Percentiles rank a stretch among this genome's conserved stretches.
phyloP scores from a whole-genome alignment of 2,888 invertebrate genomes.

The Pediacus dermestoides region DNA sequence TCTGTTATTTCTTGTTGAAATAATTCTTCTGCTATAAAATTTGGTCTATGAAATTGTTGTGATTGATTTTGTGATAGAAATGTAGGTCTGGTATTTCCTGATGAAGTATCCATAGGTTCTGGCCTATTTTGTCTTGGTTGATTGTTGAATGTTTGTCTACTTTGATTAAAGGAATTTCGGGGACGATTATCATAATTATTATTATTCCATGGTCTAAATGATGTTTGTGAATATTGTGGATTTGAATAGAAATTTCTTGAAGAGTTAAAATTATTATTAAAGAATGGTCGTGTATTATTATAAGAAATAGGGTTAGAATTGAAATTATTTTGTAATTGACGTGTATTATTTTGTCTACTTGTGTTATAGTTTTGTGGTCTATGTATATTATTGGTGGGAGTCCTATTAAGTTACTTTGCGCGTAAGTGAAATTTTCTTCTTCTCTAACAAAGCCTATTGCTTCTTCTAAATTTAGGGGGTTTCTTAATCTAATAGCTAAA shows the following conservation, averaged over 20 bases:
- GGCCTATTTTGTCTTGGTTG: neutral
- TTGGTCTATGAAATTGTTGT: no score
- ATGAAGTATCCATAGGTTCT: conserved; percentile 6
- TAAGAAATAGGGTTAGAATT: no score
- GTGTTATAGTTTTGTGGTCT: no score
- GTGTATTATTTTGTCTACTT: no score
- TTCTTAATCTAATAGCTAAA: conserved; percentile 6
- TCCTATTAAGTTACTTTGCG: neutral
- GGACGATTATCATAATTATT: neutral
- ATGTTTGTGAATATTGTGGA: neutral
- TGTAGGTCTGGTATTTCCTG: conserved; percentile 4
- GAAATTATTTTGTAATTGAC: conserved; percentile 6
- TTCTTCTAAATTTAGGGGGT: conserved; percentile 5
- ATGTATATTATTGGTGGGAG: no score
- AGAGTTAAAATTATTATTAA: conserved; percentile 2
- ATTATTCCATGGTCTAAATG: neutral
- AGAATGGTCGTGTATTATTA: no score
- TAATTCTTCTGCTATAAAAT: conserved; percentile 7
- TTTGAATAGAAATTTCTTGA: neutral
- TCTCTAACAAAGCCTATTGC: conserved; percentile 2
- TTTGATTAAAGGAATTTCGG: neutral
- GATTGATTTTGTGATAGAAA: no score
- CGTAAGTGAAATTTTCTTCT: conserved; percentile 7
- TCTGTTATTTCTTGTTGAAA: conserved; percentile 3
- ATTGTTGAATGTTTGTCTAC: no score